A percentile compares a stretch with the other conserved stretches of the same genome.
Evolutionary conservation across 2,113 vertebrate genomes (phyloP).

Genomic region (Cavia aperea): DNA sequence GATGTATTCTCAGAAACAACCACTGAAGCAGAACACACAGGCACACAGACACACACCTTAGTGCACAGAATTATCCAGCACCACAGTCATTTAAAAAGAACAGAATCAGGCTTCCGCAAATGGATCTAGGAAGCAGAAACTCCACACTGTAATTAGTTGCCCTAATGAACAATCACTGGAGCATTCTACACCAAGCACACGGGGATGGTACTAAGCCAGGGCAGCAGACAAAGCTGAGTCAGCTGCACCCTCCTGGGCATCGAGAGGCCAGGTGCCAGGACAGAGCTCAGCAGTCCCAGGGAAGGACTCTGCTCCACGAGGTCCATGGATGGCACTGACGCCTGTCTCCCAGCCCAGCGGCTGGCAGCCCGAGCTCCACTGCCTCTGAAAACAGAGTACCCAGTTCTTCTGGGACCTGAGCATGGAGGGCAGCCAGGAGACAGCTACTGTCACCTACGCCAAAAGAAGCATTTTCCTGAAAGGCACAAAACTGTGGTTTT

Average conservation of each 20-base stretch:
- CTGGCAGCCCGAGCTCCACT: not conserved
- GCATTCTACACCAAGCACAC: not conserved
- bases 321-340: rapidly evolving
- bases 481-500: not conserved
- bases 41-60: not conserved
- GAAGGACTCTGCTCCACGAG: not conserved
- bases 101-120: constrained; percentile 45
- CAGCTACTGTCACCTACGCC: not conserved
- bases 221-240: not conserved
- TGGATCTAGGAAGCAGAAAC: not conserved
- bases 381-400: not conserved
- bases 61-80: not conserved
- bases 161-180: constrained; percentile 16
- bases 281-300: rapidly evolving
- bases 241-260: not conserved
- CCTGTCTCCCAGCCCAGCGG: too few relatives aligned
- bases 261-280: constrained; percentile 4
- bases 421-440: not conserved
- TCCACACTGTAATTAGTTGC: constrained; percentile 29
- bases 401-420: not conserved
- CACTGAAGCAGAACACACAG: not conserved
- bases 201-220: not conserved
- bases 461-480: not conserved
- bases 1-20: not conserved
- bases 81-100: constrained; percentile 4